phyloP scores from a whole-genome alignment of 2,113 vertebrate genomes.

The Peucedramus taeniatus region DNA sequence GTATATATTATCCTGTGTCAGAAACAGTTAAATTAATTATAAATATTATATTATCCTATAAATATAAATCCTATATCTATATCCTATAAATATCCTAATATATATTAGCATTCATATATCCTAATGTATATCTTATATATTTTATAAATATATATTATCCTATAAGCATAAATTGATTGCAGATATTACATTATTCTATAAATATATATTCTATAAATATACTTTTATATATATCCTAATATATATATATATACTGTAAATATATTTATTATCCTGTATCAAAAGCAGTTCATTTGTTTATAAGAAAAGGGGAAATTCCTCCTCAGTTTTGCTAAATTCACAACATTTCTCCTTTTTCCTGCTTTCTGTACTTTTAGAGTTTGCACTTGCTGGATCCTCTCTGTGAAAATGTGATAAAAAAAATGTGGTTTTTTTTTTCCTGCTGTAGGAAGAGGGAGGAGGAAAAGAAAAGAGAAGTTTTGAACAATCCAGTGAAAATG shows the following conservation, averaged over 20 bases:
- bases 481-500: slow-evolving; percentile 98
- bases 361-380: neutral
- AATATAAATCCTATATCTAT: too few relatives aligned
- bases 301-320: neutral
- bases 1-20: neutral
- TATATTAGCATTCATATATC: too few relatives aligned
- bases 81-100: too few relatives aligned
- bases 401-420: neutral
- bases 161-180: neutral
- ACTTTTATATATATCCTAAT: too few relatives aligned
- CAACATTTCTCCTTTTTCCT: neutral
- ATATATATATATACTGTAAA: too few relatives aligned
- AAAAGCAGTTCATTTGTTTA: neutral
- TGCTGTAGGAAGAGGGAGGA: slow-evolving; percentile 88
- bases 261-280: neutral
- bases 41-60: too few relatives aligned
- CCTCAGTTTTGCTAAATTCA: neutral
- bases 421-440: neutral
- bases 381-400: neutral
- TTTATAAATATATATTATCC: too few relatives aligned
- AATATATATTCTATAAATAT: too few relatives aligned
- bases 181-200: too few relatives aligned
- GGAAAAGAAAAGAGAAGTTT: slow-evolving; percentile 91
- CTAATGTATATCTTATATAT: too few relatives aligned
- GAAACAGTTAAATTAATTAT: neutral